Conservation (phyloP, 2,797 vertebrate species). For the Eremophila alpestris region DNA sequence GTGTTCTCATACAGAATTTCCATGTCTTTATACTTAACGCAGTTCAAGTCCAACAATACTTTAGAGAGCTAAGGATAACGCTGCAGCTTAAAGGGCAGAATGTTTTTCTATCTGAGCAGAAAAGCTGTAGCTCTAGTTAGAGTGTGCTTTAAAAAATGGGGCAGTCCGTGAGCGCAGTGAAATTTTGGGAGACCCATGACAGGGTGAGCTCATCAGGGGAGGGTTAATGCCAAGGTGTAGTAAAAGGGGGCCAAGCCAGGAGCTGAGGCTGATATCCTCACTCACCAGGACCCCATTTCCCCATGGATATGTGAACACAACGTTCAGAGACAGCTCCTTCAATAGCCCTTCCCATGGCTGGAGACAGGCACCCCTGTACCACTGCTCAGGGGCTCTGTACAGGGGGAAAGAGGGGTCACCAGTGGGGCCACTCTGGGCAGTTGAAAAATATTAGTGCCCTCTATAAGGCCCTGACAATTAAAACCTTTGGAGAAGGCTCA, state of each 20-base stretch:
- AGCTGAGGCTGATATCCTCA: not conserved
- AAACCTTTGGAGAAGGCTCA: not conserved
- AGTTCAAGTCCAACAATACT: not conserved
- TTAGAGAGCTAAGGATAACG: not conserved
- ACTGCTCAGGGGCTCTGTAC: fast-evolving
- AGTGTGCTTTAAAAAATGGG: not conserved
- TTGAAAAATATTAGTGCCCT: not conserved
- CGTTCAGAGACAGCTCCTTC: fast-evolving
- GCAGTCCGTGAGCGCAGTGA: not conserved
- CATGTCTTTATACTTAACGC: not conserved
- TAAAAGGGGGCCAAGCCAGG: not conserved
- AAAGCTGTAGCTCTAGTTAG: not conserved
- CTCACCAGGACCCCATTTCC: not conserved
- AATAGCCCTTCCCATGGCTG: fast-evolving
- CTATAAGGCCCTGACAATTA: not conserved
- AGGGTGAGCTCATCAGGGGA: not conserved
- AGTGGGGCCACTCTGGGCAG: not conserved
- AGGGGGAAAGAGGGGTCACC: not conserved
- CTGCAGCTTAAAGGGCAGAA: not conserved
- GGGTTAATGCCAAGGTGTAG: not conserved
- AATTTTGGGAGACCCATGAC: not conserved
- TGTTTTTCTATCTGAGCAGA: not conserved
- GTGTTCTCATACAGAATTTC: not conserved
- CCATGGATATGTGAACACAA: not conserved
- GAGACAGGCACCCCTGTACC: not conserved